Evolutionary conservation across 2,888 invertebrate species (phyloP), one percentile per base, ranked within the genome.

Genomic region (Drosophila mayaguana): DNA sequence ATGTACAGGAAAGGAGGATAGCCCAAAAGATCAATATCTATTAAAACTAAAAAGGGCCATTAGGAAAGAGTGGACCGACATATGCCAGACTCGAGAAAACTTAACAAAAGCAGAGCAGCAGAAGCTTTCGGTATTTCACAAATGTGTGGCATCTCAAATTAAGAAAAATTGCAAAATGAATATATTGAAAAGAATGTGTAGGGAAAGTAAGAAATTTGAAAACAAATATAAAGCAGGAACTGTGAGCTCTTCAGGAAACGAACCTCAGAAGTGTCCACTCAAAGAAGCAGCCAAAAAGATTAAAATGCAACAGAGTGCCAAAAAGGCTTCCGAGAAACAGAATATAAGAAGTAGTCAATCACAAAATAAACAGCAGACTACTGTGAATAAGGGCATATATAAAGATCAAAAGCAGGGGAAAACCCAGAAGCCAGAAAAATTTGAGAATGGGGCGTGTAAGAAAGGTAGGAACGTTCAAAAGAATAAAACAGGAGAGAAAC

Each of bases 161-260:
- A 51, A 61, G 5, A 16, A 14, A 8, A n/a, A 32, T 12, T 61
- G 51, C 32, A 61, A 16, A 42, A 8, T 32, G 12, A 42, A 51
- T 22, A 40, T 61, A 1, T n/a, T 61, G 8, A 51, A 8, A 4
- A 12, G 51, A n/a, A 51, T 61, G 32, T 42, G 53, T 8, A 25
- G 11, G 7, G 7, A 2, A 50, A 12, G 32, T 28, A 28, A 18
- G 11, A 11, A 53, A 16, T 22, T 1, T 22, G 32, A 6, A 11
- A 4, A 3, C 14, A 20, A 43, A 6, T 6, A 0, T 43, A 43
- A 43, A 22, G 7, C 14, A 20, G 25, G 25, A 4, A 4, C 9
- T 4, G 25, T 9, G 20, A 43, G 1, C 4, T 12, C 20, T 43
- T 2, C 12, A 12, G 12, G 12, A 43, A 20, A 6, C 3, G 22